Conservation (phyloP, 2,888 invertebrate species). For the Heliconius sara region DNA sequence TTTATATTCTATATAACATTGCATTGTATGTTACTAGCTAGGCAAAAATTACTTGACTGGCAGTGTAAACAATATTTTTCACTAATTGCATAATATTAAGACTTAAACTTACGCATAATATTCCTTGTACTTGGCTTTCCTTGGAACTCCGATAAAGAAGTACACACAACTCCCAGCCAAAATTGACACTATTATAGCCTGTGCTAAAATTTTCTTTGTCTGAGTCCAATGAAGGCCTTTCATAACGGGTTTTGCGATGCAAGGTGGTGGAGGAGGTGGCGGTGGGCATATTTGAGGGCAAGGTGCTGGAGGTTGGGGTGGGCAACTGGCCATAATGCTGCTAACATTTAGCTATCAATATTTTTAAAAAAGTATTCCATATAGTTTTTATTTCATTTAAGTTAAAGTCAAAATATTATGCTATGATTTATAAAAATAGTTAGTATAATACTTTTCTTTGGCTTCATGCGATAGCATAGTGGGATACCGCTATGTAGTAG, state of each 20-base stretch:
- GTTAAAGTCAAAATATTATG: too few relatives aligned
- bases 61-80: not conserved
- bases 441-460: too few relatives aligned
- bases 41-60: not conserved
- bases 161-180: conserved; percentile 76
- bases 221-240: conserved; percentile 86
- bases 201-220: conserved; percentile 84
- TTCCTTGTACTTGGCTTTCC: conserved; percentile 86
- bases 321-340: conserved; percentile 49
- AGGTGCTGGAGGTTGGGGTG: conserved; percentile 58
- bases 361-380: too few relatives aligned
- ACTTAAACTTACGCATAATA: conserved; percentile 88
- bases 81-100: not conserved
- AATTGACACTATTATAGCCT: conserved; percentile 70
- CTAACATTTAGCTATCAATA: not conserved
- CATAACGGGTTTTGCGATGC: conserved; percentile 84
- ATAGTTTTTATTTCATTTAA: too few relatives aligned
- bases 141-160: conserved; percentile 76
- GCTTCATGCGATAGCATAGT: too few relatives aligned
- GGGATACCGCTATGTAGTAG: too few relatives aligned
- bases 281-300: conserved; percentile 64
- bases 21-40: not conserved
- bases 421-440: too few relatives aligned
- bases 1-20: not conserved
- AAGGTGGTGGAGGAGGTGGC: conserved; percentile 60